Evolutionary conservation across 2,113 vertebrate species (phyloP), one percentile per base, ranked within the genome.

Genomic region (Peromyscus maniculatus): DNA sequence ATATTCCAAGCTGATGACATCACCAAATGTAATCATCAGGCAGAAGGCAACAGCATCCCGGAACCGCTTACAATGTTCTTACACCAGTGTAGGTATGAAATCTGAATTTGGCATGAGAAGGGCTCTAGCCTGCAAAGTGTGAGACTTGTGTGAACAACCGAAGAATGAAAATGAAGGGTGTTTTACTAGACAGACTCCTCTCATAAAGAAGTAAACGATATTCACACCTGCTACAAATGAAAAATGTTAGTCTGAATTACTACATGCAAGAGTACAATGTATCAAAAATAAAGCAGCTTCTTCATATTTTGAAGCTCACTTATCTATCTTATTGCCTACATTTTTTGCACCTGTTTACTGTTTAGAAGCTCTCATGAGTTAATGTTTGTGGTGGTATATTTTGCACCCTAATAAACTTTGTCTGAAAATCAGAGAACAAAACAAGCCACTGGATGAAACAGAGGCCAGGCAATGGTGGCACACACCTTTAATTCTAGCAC

Each of bases 301-400:
- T 71, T 3, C 7, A 31, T 28, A 33, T 5, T 91, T 74, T 86
- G 52, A 91, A 80, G 91, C 0, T 0, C 21, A 64, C 39, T 67
- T 36, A 49, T 52, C 4, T 52, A 83, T 89, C 75, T 78, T 62
- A 1, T 62, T 19, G 28, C 67, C 21, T 87, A 1, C 3, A 43
- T 67, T 89, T 83, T 1, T 83, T 59, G 31, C 87, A 2, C 52
- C 39, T 92, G 19, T 62, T 92, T 90, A 66, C 10, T 87, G 33
- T 83, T 95, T 72, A 89, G 52, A 87, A 59, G 59, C 13, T 33
- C 52, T 5, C n/a, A n/a, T 49, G 39, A 79, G 43, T 97, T 78
- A 46, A 79, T 55, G 90, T 74, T 88, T 55, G 55, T 55, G 55
- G 55, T 55, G 55, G 13, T 55, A 55, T 55, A 55, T 13, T 55